Evolutionary conservation across 2,888 invertebrate species (phyloP).

Genomic region (Amiota mariae): DNA sequence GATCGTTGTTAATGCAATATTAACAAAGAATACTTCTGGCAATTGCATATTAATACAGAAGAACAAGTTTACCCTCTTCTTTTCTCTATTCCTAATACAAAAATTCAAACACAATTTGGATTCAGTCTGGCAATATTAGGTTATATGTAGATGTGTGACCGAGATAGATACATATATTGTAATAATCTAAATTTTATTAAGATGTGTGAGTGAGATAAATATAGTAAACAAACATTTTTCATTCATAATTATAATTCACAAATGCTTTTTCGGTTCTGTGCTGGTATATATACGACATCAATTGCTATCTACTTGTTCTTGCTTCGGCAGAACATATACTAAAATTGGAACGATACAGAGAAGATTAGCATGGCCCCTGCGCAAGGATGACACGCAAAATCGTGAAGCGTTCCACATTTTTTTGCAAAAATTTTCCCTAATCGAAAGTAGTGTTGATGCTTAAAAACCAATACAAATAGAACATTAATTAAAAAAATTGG

Average conservation of each 20-base stretch:
- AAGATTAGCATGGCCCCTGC: conserved; percentile 95
- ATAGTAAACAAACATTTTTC: background rate
- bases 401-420: conserved; percentile 83
- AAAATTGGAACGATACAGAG: conserved; percentile 95
- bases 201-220: background rate
- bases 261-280: background rate
- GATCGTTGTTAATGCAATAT: too few relatives aligned
- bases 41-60: too few relatives aligned
- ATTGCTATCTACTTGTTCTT: background rate
- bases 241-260: background rate
- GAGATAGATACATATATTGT: background rate
- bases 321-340: conserved; percentile 80
- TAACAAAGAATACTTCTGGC: too few relatives aligned
- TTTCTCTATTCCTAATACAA: too few relatives aligned
- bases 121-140: background rate
- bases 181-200: background rate
- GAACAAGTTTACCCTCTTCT: too few relatives aligned
- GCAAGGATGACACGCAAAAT: conserved; percentile 95
- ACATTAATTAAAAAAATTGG: too few relatives aligned
- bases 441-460: too few relatives aligned
- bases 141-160: background rate
- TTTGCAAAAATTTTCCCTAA: conserved; percentile 41
- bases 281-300: background rate
- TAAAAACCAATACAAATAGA: too few relatives aligned
- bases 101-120: background rate